Conservation (phyloP, 2,888 invertebrate species). For the Reticulitermes lucifugus region DNA sequence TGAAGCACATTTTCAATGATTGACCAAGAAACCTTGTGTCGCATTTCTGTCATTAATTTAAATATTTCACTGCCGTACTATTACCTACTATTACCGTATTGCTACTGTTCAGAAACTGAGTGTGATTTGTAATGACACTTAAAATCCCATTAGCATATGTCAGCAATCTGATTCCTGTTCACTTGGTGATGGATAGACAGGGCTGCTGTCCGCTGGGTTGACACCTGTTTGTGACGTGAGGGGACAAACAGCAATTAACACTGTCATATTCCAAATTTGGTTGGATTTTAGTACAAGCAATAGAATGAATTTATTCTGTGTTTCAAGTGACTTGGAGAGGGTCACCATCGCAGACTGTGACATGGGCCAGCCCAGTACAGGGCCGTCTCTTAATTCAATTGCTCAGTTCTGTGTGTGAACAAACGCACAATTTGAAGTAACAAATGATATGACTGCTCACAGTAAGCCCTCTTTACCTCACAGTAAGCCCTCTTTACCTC, state of each 20-base stretch:
- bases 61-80: conserved; percentile 29
- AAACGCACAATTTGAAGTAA: neutral
- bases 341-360: no score
- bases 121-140: neutral
- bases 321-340: no score
- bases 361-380: no score
- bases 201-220: neutral
- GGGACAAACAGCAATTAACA: neutral
- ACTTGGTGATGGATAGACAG: neutral
- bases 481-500: neutral
- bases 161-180: conserved; percentile 2
- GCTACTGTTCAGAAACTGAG: neutral
- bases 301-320: no score
- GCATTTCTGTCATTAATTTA: conserved; percentile 14
- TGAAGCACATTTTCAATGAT: conserved; percentile 13
- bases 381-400: neutral
- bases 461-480: neutral
- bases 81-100: conserved; percentile 23
- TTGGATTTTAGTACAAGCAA: no score
- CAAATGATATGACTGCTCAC: neutral
- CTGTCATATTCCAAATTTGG: neutral
- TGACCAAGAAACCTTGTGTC: neutral
- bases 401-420: conserved; percentile 6
- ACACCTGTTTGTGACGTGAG: neutral
- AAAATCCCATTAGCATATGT: neutral